phyloP scores from a whole-genome alignment of 2,888 invertebrate genomes.

The Tinea semifulvella region DNA sequence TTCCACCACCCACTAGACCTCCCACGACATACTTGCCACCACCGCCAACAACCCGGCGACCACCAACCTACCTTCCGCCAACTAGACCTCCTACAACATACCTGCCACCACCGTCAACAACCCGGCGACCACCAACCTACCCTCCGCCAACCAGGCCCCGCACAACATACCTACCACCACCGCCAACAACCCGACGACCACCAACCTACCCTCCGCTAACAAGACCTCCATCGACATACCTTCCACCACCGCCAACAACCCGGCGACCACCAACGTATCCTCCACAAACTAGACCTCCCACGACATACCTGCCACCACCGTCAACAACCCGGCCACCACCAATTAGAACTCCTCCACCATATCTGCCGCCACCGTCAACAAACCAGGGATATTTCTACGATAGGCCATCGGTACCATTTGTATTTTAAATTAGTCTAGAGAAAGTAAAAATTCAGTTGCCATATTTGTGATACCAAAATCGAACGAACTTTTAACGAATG shows the following conservation, averaged over 20 bases:
- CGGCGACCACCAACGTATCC: conserved; percentile 17
- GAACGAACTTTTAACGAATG: conserved; percentile 1
- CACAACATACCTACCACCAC: conserved; percentile 16
- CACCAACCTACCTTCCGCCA: conserved; percentile 3
- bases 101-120: conserved; percentile 19
- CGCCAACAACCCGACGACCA: conserved; percentile 3
- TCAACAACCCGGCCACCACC: not conserved
- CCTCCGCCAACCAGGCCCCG: conserved; percentile 18
- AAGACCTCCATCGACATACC: conserved; percentile 17
- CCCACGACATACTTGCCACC: conserved; percentile 16
- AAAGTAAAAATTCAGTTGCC: conserved; percentile 33
- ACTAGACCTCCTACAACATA: conserved; percentile 10
- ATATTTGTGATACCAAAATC: conserved; percentile 59
- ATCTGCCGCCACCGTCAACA: conserved; percentile 23
- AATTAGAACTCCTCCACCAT: not conserved
- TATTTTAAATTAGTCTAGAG: conserved; percentile 36
- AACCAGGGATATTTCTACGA: conserved; percentile 57
- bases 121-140: conserved; percentile 15
- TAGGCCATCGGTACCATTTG: conserved; percentile 49
- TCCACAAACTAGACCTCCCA: conserved; percentile 16
- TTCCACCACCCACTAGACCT: not conserved
- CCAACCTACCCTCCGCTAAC: conserved; percentile 19
- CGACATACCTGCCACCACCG: conserved; percentile 15
- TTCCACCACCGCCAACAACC: conserved; percentile 14
- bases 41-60: conserved; percentile 14